phyloP scores from a whole-genome alignment of 2,113 vertebrate genomes.

The Condylura cristata region DNA sequence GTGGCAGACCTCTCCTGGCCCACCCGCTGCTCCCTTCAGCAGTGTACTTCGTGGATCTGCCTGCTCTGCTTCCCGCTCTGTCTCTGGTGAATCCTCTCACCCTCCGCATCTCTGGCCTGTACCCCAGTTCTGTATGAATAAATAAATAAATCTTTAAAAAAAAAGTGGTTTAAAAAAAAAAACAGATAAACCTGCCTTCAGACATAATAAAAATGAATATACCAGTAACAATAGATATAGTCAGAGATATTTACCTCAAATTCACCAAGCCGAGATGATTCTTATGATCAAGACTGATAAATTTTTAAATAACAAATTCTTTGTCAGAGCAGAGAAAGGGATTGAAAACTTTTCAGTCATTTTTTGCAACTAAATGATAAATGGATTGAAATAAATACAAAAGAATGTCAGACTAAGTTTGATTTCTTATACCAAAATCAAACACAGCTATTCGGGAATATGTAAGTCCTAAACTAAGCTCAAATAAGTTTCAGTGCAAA shows the following conservation, averaged over 20 bases:
- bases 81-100: no score
- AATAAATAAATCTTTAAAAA: no score
- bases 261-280: not conserved
- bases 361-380: constrained; percentile 49
- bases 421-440: not conserved
- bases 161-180: no score
- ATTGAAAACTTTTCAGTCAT: not conserved
- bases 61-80: no score
- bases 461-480: not conserved
- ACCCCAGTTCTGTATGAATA: no score
- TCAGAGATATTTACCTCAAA: not conserved
- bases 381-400: constrained; percentile 19
- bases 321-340: not conserved
- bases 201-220: not conserved
- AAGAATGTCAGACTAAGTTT: not conserved
- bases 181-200: not conserved
- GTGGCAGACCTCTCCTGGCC: no score
- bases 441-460: not conserved
- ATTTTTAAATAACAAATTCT: constrained; percentile 24
- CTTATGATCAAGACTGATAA: not conserved
- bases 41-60: no score
- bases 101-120: no score
- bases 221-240: not conserved
- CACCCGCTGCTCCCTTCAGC: no score
- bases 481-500: not conserved